A percentile compares a stretch with the other conserved stretches of the same genome.
These are phyloP conservation scores for Belgica antarctica DNA, from an alignment of 2,888 invertebrate species.

Conservation along the genomic window DNA sequence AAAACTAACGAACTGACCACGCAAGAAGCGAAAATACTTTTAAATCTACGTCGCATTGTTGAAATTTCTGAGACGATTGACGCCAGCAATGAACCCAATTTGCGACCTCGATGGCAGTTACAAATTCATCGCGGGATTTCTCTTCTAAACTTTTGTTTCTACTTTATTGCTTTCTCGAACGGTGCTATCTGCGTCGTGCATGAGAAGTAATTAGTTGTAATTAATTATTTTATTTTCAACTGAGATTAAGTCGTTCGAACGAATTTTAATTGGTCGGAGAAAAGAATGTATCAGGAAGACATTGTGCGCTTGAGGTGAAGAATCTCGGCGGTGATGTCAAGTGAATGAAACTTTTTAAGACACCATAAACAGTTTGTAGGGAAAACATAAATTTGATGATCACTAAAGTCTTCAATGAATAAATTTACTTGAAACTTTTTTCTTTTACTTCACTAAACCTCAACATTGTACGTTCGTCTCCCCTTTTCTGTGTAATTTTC, in stretches of 20 bases:
- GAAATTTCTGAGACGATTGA: constrained; percentile 30
- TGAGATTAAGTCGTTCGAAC: no score
- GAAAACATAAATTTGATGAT: constrained; percentile 13
- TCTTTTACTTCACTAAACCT: not conserved
- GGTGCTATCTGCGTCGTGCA: not conserved
- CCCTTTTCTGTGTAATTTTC: no score
- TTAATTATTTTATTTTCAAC: no score
- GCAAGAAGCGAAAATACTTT: no score
- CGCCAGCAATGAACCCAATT: constrained; percentile 39
- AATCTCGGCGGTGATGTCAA: not conserved
- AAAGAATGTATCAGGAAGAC: not conserved
- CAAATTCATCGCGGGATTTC: not conserved
- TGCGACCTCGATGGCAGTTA: constrained; percentile 14
- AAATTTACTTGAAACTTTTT: not conserved
- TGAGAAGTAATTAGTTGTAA: not conserved
- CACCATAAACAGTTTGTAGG: not conserved
- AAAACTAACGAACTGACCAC: no score
- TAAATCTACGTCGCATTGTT: constrained; percentile 15
- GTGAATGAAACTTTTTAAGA: not conserved
- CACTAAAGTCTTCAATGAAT: constrained; percentile 14
- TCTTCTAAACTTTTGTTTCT: not conserved
- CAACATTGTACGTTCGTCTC: not conserved
- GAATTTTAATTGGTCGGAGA: no score
- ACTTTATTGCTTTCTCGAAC: not conserved
- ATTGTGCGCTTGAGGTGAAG: not conserved